phyloP scores from a whole-genome alignment of 2,797 vertebrate species.

The Bryconaethiops microstoma region DNA sequence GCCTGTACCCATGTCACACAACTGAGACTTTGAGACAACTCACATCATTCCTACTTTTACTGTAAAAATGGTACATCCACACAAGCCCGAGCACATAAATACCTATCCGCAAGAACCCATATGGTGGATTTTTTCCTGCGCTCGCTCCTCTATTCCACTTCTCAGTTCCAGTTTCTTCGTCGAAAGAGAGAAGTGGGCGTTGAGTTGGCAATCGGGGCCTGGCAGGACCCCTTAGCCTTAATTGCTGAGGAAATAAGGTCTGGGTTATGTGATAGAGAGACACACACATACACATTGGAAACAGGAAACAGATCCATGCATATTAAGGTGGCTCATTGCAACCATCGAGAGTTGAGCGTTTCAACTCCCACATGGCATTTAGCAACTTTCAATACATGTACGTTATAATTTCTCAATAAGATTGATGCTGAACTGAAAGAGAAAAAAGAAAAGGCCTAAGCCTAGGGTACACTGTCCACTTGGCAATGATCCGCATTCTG shows the following conservation, averaged over 20 bases:
- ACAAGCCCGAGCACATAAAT: conserved; percentile 99
- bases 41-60: conserved; percentile 75
- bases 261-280: conserved; percentile 99
- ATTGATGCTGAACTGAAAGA: conserved; percentile 10
- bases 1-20: conserved; percentile 74
- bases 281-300: conserved; percentile 93
- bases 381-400: conserved; percentile 7
- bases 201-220: conserved; percentile 94
- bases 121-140: conserved; percentile 97
- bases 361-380: conserved; percentile 31
- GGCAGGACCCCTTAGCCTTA: conserved; percentile 96
- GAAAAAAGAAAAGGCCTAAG: neutral
- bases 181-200: conserved; percentile 93
- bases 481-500: conserved; percentile 27
- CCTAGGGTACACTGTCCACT: neutral
- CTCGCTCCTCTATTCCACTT: conserved; percentile 97
- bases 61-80: conserved; percentile 91
- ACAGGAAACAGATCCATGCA: conserved; percentile 87
- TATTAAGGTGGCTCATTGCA: conserved; percentile 85
- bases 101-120: conserved; percentile 99
- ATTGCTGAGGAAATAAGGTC: conserved; percentile 97
- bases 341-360: conserved; percentile 7
- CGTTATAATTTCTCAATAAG: neutral
- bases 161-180: conserved; percentile 95
- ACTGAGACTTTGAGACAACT: conserved; percentile 36